Base-by-base conservation (phyloP, 2,113 vertebrate species). In the Aphelocoma coerulescens region DNA sequence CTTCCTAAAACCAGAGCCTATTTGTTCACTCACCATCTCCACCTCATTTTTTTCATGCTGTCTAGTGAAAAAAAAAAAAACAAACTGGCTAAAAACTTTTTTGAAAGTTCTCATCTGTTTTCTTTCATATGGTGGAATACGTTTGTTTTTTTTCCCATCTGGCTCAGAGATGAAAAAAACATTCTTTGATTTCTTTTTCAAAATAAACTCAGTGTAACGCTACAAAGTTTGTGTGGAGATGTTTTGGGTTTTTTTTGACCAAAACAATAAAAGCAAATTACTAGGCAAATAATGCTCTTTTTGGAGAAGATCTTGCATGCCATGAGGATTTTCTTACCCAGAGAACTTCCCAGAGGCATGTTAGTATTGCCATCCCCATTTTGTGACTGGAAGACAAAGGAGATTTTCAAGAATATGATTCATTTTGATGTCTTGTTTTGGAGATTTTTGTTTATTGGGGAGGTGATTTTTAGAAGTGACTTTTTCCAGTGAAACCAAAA, bases 161-260 rank as follows among this genome's bases (percentile, higher is more conserved):
- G 95, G 91, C 83, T 88, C 84, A 57, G 63, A 78, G 61, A 93
- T 79, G 74, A 79, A 87, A 90, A 93, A 76, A 94, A 71, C 68
- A 93, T 78, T 69, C 78, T 93, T 96, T 95, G 87, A 81, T 95
- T 95, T 94, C 71, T 81, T 83, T 88, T 92, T 93, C 92, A 95
- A 95, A 97, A 97, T 77, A 97, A 96, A 95, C 71, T 88, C 71
- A 81, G 66, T 54, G 49, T 88, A 94, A 63, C 1, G 0, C 65
- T 96, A 85, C 24, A 57, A 63, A 92, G 68, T 85, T 73, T 74
- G 33, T 71, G 66, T 63, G 13, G 32, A 54, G 59, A 11, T 54
- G 32, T 76, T 78, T 83, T 18, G 22, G 24, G 32, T 32, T 20
- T 81, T 73, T 63, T 49, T 39, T 74, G 62, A 84, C 20, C 57